Conservation (phyloP, 2,797 vertebrate species). For the Pseudomugil tenellus region DNA sequence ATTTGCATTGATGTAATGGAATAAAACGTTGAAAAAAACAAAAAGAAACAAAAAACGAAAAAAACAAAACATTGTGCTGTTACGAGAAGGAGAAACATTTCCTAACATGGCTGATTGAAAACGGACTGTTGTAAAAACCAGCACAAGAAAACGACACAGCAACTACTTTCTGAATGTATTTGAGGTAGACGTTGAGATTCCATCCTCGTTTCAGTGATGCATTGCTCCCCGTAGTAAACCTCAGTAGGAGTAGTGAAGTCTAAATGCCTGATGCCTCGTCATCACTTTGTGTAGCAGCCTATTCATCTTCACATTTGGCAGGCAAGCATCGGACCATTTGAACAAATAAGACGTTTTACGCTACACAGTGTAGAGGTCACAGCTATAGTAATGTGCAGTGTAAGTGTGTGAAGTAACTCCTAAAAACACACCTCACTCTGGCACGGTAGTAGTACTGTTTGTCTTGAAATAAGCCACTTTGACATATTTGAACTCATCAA, state of each 20-base stretch:
- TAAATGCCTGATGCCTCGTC: constrained; percentile 41
- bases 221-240: constrained; percentile 52
- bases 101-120: constrained; percentile 90
- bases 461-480: constrained; percentile 52
- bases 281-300: constrained; percentile 67
- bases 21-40: constrained; percentile 55
- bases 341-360: constrained; percentile 13
- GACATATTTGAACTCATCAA: constrained; percentile 54
- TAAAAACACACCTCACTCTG: constrained; percentile 51
- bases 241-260: constrained; percentile 52
- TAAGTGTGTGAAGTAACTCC: constrained; percentile 45
- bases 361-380: constrained; percentile 33
- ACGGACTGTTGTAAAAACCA: constrained; percentile 90
- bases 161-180: constrained; percentile 88
- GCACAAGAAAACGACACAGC: constrained; percentile 87
- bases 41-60: neutral
- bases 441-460: constrained; percentile 35
- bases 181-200: constrained; percentile 82
- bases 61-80: constrained; percentile 84
- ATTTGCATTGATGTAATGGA: constrained; percentile 82
- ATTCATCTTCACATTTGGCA: constrained; percentile 45
- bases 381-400: constrained; percentile 37
- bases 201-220: constrained; percentile 71
- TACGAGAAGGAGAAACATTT: constrained; percentile 82
- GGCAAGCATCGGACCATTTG: constrained; percentile 38